Percentiles rank a stretch among this genome's conserved stretches.
Evolutionary conservation across 2,113 vertebrate genomes (phyloP).

Genomic region (Datnioides undecimradiatus): DNA sequence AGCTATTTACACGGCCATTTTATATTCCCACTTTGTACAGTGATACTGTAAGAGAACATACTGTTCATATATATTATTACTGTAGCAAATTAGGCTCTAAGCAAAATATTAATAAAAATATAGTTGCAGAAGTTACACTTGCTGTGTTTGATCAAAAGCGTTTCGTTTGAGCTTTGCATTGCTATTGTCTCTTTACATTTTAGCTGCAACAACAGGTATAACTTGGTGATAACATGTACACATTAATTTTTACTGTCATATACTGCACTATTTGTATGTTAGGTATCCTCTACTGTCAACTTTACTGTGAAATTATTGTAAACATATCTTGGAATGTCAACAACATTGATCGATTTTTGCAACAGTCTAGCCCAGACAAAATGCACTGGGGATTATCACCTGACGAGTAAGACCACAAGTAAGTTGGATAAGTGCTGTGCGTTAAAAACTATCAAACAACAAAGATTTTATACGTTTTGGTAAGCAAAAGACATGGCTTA

Average conservation of each 20-base stretch:
- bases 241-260: conserved; percentile 18
- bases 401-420: conserved; percentile 24
- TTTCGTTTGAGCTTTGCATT: conserved; percentile 54
- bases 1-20: conserved; percentile 73
- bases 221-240: conserved; percentile 47
- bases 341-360: conserved; percentile 40
- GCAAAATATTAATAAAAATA: conserved; percentile 74
- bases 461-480: conserved; percentile 21
- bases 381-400: conserved; percentile 29
- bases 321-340: conserved; percentile 68
- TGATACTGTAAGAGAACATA: conserved; percentile 48
- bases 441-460: conserved; percentile 44
- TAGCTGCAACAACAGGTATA: conserved; percentile 51
- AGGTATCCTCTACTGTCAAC: conserved; percentile 5
- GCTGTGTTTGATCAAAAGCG: conserved; percentile 12
- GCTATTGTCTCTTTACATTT: conserved; percentile 54
- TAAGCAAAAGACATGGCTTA: conserved; percentile 30
- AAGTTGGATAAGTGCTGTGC: conserved; percentile 3
- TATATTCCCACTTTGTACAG: conserved; percentile 62
- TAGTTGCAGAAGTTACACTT: conserved; percentile 61
- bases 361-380: conserved; percentile 19
- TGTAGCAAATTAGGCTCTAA: conserved; percentile 70
- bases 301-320: conserved; percentile 48
- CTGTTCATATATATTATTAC: conserved; percentile 41
- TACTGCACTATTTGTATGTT: conserved; percentile 11